Evolutionary conservation across 2,888 invertebrate genomes (phyloP), one percentile per base, ranked within the genome.

Genomic region (Dasysyrphus albostriatus): DNA sequence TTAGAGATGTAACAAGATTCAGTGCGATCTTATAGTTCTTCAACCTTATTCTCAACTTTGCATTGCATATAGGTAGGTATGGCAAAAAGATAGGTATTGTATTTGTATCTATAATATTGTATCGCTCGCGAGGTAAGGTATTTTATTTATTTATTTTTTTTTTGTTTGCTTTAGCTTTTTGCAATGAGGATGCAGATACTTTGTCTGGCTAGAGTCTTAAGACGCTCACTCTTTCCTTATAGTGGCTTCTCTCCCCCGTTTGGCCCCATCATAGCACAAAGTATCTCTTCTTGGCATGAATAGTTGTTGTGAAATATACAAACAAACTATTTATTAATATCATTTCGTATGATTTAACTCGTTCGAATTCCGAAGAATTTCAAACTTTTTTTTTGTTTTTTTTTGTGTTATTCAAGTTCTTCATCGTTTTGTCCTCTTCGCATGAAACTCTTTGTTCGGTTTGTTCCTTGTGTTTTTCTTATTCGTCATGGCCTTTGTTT

Each of bases 301-400:
- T 61, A 39, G 83, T 78, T 83, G 82, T 78, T 83, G 82, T 78
- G 74, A 78, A 83, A 67, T 74, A 87, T 69, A 87, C 83, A 87
- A 87, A 83, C 83, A 79, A 83, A 87, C 87, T 87, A 87, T 87
- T 69, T 87, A 83, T 75, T 83, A 83, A 83, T 83, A 87, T 79
- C 81, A 74, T 79, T 69, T 87, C 83, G 75, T 78, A 78, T 83
- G 87, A 87, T 83, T 87, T 83, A 87, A 87, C 87, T 79, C 87
- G 83, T 87, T 87, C 83, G 87, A 87, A 83, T 87, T 87, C 87
- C 79, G 39, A 65, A 59, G 87, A 87, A 87, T 87, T 87, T 87
- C 65, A 72, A 87, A 59, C 54, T 83, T 78, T 87, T 78, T 87
- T 73, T 54, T 75, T 63, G n/a, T 39, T 5, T 75, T 37, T 54